Conservation (phyloP, 2,888 invertebrate species). For the Melangyna quadrimaculata region DNA sequence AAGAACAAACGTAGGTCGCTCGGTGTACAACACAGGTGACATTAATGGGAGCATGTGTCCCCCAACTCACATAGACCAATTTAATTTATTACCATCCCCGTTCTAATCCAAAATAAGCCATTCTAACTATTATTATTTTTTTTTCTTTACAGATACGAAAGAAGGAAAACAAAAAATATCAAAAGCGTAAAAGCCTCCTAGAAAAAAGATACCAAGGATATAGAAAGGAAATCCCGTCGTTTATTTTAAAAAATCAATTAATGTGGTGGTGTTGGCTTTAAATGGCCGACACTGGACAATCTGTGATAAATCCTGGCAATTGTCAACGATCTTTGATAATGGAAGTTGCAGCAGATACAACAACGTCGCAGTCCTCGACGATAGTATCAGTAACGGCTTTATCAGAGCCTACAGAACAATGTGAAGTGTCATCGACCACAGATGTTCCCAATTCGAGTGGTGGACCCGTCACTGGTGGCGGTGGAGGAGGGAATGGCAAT, state of each 20-base stretch:
- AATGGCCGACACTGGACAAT: slow-evolving; percentile 64
- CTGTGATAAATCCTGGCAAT: slow-evolving; percentile 56
- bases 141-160: slow-evolving; percentile 50
- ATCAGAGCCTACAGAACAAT: slow-evolving; percentile 41
- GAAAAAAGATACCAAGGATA: not conserved
- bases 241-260: slow-evolving; percentile 41
- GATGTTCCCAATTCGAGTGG: slow-evolving; percentile 28
- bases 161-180: not conserved
- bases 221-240: not conserved
- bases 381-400: not conserved
- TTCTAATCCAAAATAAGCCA: slow-evolving; percentile 29
- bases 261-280: slow-evolving; percentile 47
- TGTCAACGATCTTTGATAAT: slow-evolving; percentile 39
- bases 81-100: slow-evolving; percentile 49
- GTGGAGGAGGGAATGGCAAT: slow-evolving; percentile 35
- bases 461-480: not conserved
- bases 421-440: slow-evolving; percentile 62
- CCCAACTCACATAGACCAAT: slow-evolving; percentile 19
- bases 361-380: slow-evolving; percentile 5
- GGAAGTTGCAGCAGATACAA: slow-evolving; percentile 46
- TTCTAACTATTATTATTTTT: slow-evolving; percentile 33
- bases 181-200: slow-evolving; percentile 2
- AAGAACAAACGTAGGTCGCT: not conserved
- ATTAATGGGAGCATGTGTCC: slow-evolving; percentile 2
- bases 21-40: not conserved